Base-by-base conservation (phyloP, 2,797 vertebrate genomes). In the Phaenicophaeus curvirostris region DNA sequence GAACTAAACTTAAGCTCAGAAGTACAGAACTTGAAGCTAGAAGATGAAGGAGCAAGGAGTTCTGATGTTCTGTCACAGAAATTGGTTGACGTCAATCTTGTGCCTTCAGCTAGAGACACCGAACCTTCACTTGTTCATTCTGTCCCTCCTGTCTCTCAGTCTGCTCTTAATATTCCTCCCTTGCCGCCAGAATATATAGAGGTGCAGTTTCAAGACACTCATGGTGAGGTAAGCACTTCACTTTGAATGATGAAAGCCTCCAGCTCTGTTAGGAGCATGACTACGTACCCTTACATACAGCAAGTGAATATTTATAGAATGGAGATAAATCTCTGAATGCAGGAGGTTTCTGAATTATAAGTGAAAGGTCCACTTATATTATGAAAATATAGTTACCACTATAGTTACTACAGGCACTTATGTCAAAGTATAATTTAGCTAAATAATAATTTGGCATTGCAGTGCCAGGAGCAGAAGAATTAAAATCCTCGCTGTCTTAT, bases 121-220 rank as follows among this genome's bases (percentile, higher is more conserved):
- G 97, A 97, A 73, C 90, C 98, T 30, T 99, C 98, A 9, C 98
- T 99, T 82, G 95, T 96, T 74, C 59, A 13, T 46, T 99, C 99
- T 1, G 33, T 97, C 11, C 97, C 98, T 24, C 98, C 98, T 0
- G 85, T 99, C 44, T 99, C 98, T 5, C 96, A 98, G 31, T 98
- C 98, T 23, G 80, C 98, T 54, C 98, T 99, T 50, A 99, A 97
- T 94, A 94, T 99, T 88, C 99, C 99, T 30, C 83, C 98, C 35
- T 91, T 98, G 69, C 98, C 99, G 24, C 93, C 97, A 24, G 93
- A 97, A 10, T 99, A 98, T 89, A 92, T 99, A 62, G 97, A 98
- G 23, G 98, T 99, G n/a, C 82, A 96, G 58, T 97, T 99, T 89
- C 96, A 97, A 93, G 98, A 98, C 58, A 50, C 87, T 35, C 39